Evolutionary conservation across 2,888 invertebrate genomes (phyloP).

Genomic region (Brachypalpus laphriformis): DNA sequence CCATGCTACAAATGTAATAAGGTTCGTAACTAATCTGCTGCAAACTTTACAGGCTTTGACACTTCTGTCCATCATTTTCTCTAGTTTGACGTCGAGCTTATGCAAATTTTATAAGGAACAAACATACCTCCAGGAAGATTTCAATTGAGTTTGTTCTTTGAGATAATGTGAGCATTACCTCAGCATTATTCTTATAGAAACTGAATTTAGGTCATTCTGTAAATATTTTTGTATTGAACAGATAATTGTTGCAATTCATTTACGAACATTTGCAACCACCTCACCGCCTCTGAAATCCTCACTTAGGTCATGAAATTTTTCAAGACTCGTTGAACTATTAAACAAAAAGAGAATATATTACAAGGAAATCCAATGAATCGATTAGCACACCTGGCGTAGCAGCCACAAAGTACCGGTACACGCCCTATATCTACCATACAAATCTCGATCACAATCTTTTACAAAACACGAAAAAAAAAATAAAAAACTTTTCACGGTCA

Average conservation of each 20-base stretch:
- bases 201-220: neutral
- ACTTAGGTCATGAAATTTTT: neutral
- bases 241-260: neutral
- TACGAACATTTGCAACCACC: neutral
- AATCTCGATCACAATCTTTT: slow-evolving; percentile 38
- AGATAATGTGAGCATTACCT: too few relatives aligned
- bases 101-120: too few relatives aligned
- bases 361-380: slow-evolving; percentile 53
- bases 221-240: neutral
- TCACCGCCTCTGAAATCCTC: too few relatives aligned
- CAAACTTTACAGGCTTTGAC: too few relatives aligned
- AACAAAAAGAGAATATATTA: neutral
- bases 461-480: slow-evolving; percentile 9
- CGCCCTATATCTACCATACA: slow-evolving; percentile 44
- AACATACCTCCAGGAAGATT: too few relatives aligned
- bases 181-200: too few relatives aligned
- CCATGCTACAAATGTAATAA: too few relatives aligned
- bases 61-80: too few relatives aligned
- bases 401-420: slow-evolving; percentile 20
- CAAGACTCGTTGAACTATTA: neutral
- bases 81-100: too few relatives aligned
- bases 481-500: slow-evolving; percentile 62
- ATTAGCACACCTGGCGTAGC: slow-evolving; percentile 58
- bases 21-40: too few relatives aligned
- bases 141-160: too few relatives aligned